These are phyloP conservation scores for Notechis scutatus DNA, from an alignment of 2,113 vertebrate genomes.

Conservation along the genomic window DNA sequence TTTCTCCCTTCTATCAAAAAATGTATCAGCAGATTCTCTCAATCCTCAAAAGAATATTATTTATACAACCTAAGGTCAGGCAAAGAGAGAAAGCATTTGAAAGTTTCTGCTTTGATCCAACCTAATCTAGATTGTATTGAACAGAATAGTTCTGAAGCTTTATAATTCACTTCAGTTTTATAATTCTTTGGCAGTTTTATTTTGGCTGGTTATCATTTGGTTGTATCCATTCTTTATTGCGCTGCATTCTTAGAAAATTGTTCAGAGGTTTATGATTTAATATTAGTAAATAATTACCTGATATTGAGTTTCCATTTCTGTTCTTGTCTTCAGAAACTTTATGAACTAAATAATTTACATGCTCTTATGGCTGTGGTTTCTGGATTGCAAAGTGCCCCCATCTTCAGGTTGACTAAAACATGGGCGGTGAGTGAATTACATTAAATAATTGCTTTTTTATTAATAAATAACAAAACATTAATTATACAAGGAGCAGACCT, in stretches of 20 bases:
- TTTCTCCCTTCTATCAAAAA: background rate
- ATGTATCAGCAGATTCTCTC: background rate
- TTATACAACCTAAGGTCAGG: background rate
- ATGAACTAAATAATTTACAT: constrained; percentile 96
- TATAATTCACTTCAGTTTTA: background rate
- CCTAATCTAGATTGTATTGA: background rate
- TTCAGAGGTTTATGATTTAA: background rate
- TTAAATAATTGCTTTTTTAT: background rate
- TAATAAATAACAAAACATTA: background rate
- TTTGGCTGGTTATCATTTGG: background rate
- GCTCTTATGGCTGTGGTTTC: constrained; percentile 98
- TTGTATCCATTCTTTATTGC: background rate
- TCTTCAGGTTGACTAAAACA: constrained; percentile 94
- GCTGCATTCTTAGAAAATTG: background rate
- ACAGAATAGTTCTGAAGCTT: background rate
- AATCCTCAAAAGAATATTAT: background rate
- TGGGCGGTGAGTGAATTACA: constrained; percentile 89
- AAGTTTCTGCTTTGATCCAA: background rate
- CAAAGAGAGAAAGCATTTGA: background rate
- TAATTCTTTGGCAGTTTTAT: background rate
- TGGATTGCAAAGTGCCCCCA: constrained; percentile 92
- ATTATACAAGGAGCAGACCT: background rate
- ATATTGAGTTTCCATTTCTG: background rate
- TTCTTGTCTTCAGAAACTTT: constrained; percentile 82
- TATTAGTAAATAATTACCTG: accelerated